Evolutionary conservation across 1,140 invertebrate genomes (phyloP), one percentile per base, ranked within the genome.

Genomic region (Rhagoletis zephyria): DNA sequence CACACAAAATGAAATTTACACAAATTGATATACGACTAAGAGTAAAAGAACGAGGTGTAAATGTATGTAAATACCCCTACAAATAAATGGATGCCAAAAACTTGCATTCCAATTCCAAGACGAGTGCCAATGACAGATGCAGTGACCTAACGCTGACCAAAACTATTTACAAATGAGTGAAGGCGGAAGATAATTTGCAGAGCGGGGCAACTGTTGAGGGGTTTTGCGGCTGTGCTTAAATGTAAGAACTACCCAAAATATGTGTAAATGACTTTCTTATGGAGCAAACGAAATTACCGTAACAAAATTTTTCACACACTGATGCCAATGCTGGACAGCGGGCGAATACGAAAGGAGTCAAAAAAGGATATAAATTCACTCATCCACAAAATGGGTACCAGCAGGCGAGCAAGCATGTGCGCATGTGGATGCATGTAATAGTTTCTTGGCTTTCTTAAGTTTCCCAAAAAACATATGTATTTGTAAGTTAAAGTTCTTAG

Each of bases 401-500:
- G 48, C 74, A 81, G 74, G 0, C 16, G 42, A 30, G 0, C 9
- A 10, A 51, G 74, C 0, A 1, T 12, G 1, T 3, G 40, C 6
- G 19, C 0, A 5, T 16, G 85, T 85, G 40, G 42, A 51, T 45
- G 7, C 56, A 3, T 61, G 0, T 19, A 60, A 63, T 61, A 61
- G 85, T 85, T 60, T n/a, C n/a, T 56, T 85, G 85, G 30, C 85
- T 85, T 85, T 85, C 85, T 85, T 85, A 85, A 85, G 85, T 61
- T 63, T 63, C 10, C 0, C 59, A 61, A 42, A 30, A 16, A 63
- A 63, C 85, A 63, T 87, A 77, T 77, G 74, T 81, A 30, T 81
- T 81, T 51, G 48, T 51, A 60, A 77, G 64, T 77, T 88, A 86
- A 88, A 86, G 87, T 86, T 88, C 67, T 88, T 88, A 88, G 61